phyloP scores from a whole-genome alignment of 1,140 invertebrate species.

The Plutomurus gul region DNA sequence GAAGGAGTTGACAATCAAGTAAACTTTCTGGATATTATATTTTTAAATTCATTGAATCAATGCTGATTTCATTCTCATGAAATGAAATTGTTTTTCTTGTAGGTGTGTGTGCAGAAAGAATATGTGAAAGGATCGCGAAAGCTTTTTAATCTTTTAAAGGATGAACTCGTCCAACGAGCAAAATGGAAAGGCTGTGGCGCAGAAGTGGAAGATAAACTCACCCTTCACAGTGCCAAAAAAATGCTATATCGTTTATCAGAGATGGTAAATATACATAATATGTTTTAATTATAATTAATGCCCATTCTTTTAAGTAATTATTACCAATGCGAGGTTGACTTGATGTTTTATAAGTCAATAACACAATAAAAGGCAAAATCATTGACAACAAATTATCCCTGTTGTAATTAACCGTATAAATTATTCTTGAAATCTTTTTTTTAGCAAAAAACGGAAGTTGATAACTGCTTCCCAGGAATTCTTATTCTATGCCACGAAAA shows the following conservation, averaged over 20 bases:
- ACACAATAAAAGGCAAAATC: too few relatives aligned
- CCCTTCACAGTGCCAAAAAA: slow-evolving; percentile 37
- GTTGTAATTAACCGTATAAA: not conserved
- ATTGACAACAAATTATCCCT: too few relatives aligned
- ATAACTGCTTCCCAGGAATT: slow-evolving; percentile 39
- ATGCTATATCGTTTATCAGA: slow-evolving; percentile 35
- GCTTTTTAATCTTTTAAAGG: slow-evolving; percentile 35
- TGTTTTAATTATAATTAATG: not conserved
- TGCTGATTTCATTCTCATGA: not conserved
- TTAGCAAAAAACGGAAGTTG: slow-evolving; percentile 40
- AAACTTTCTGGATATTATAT: not conserved
- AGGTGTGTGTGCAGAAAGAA: slow-evolving; percentile 1
- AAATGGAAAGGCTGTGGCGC: slow-evolving; percentile 13
- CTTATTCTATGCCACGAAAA: slow-evolving; percentile 41
- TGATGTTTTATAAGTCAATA: too few relatives aligned
- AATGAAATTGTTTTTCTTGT: not conserved
- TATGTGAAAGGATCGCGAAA: slow-evolving; percentile 20
- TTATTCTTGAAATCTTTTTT: not conserved
- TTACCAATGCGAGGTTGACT: too few relatives aligned
- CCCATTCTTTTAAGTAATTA: too few relatives aligned
- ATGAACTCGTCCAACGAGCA: slow-evolving; percentile 43
- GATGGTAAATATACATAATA: slow-evolving; percentile 32
- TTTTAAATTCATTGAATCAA: not conserved
- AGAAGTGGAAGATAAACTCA: slow-evolving; percentile 31
- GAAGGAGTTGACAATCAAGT: slow-evolving; percentile 25